Evolutionary conservation across 2,797 vertebrate species (phyloP), one percentile per base, ranked within the genome.

Genomic region (Danio kyathit): DNA sequence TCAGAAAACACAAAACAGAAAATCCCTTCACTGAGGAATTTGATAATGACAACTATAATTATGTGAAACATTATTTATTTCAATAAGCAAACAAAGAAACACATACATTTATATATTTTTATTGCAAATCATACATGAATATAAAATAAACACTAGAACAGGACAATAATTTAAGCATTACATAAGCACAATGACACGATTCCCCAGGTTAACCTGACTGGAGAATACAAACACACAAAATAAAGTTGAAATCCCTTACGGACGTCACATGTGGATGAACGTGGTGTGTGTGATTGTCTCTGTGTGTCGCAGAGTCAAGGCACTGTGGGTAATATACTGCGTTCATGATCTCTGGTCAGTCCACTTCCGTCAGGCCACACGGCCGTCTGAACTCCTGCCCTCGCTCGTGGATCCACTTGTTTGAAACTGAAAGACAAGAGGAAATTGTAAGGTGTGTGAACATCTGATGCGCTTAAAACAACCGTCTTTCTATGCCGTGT

Each of bases 391-490:
- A 99, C 86, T 99, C 98, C n/a, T 99, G 98, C 82, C 98, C 98
- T 90, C 98, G 92, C 91, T 99, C 98, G 0, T 99, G 98, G 88
- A 99, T 95, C 98, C 98, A 99, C 87, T 99, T 99, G 91, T 99
- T 99, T 64, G 98, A 98, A 86, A 99, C 98, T 99, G 92, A 75
- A 43, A 81, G 64, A 57, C 5, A n/a, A 73, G 8, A 56, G 51
- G 71, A 21, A 40, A n/a, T 65, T 65, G 63, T 66, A 46, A 66
- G 41, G 63, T 4, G 5, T 6, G 11, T 12, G 2, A 19, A 51
- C 14, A 40, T 70, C 14, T 16, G 3, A 17, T 17, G 67, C 9
- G 4, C 17, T 40, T 41, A 17, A 70, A 52, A 12, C 29, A 40
- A 41, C 29, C 65, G 14, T 16, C 7, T 16, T 10, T 21, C 66